These are phyloP conservation scores for Synchiropus splendidus DNA, from an alignment of 2,113 vertebrate species.

Conservation along the genomic window DNA sequence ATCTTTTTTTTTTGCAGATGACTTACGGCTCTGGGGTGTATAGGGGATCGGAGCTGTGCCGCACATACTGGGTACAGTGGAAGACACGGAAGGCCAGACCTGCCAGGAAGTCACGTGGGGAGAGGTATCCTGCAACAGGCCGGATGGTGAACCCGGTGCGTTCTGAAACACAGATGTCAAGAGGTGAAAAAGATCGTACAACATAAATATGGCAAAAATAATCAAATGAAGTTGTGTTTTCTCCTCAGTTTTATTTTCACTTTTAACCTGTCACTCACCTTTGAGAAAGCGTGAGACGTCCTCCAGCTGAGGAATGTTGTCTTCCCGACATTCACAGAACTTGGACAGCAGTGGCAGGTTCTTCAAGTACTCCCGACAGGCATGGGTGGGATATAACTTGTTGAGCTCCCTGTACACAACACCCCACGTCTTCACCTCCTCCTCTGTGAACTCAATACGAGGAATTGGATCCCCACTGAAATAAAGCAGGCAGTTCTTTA, in stretches of 20 bases:
- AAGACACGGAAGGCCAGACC: conserved; percentile 96
- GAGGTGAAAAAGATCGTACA: background rate
- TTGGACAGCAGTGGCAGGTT: conserved; percentile 89
- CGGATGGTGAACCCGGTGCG: conserved; percentile 90
- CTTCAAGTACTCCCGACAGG: conserved; percentile 92
- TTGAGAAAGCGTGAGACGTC: conserved; percentile 91
- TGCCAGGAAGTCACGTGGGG: conserved; percentile 92
- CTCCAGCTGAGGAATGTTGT: conserved; percentile 95
- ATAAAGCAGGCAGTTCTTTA: too few species aligned
- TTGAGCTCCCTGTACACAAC: conserved; percentile 90
- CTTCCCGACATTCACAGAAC: conserved; percentile 86
- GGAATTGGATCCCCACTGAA: conserved; percentile 86
- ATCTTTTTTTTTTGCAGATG: background rate
- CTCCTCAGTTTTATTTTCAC: too few species aligned
- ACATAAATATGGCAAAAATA: background rate
- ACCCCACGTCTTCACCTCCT: conserved; percentile 94
- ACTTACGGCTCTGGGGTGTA: conserved; percentile 99
- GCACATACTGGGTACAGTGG: conserved; percentile 95
- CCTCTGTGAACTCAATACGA: conserved; percentile 86
- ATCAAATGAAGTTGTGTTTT: too few species aligned
- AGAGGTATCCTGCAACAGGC: conserved; percentile 92
- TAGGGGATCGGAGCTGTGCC: conserved; percentile 92
- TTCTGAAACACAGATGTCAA: conserved; percentile 66
- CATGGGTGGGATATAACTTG: conserved; percentile 88
- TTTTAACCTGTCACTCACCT: too few species aligned